These are phyloP conservation scores for Lophura nycthemera DNA, from an alignment of 2,113 vertebrate species.

Conservation along the genomic window DNA sequence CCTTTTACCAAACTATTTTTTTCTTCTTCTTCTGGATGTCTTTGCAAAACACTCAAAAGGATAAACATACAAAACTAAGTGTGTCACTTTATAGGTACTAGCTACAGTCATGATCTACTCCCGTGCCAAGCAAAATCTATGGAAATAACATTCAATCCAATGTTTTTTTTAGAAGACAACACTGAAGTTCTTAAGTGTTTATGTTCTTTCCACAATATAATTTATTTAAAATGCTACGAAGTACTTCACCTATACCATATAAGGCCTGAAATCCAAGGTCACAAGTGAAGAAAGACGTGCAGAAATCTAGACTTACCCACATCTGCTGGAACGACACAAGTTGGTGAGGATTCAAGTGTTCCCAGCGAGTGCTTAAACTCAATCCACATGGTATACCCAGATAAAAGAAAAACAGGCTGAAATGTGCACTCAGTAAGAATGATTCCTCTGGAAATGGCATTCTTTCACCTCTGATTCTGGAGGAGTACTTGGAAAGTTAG, in stretches of 20 bases:
- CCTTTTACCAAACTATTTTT: not conserved
- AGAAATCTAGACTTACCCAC: slow-evolving; percentile 80
- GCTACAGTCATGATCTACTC: not conserved
- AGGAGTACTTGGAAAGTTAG: slow-evolving; percentile 75
- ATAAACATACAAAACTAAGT: not conserved
- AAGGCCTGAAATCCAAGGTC: not conserved
- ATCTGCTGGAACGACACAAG: slow-evolving; percentile 85
- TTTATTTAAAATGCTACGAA: not conserved
- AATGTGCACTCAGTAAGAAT: slow-evolving; percentile 84
- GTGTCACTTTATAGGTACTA: not conserved
- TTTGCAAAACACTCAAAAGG: not conserved
- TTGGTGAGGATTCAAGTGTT: slow-evolving; percentile 82
- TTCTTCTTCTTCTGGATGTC: not conserved
- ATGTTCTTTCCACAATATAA: not conserved
- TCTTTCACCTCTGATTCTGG: slow-evolving; percentile 74
- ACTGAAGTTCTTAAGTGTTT: not conserved
- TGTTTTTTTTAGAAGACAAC: not conserved
- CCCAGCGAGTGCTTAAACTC: slow-evolving; percentile 80
- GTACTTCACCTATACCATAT: not conserved
- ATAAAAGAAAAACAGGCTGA: slow-evolving; percentile 82
- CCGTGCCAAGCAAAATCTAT: not conserved
- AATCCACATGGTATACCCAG: slow-evolving; percentile 93
- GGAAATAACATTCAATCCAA: not conserved
- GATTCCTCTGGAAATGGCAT: slow-evolving; percentile 61
- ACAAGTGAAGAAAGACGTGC: not conserved